Evolutionary conservation across 2,888 invertebrate species (phyloP), one percentile per base, ranked within the genome.

Genomic region (Heliconius charithonia): DNA sequence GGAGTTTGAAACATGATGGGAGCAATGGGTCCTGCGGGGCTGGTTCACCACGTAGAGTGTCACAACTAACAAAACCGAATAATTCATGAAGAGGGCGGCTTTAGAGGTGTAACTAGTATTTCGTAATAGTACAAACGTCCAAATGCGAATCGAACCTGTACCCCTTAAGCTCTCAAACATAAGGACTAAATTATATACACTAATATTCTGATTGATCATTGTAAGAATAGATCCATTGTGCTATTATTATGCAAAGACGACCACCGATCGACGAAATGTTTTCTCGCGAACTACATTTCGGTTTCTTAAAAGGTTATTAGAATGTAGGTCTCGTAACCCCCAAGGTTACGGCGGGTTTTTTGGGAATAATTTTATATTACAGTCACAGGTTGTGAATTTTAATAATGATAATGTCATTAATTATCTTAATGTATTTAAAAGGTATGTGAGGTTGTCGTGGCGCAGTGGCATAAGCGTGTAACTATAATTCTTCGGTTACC

Each of bases 231-330:
- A 83, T 82, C 87, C 86, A 93, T 92, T 93, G 93, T 93, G 86
- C 87, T 87, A 91, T 93, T 93, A 93, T 93, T 92, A 94, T 94
- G 93, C 93, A 92, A 94, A 93, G 85, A 88, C 87, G 87, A 86
- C 87, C 88, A 89, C 86, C 87, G 90, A 90, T 89, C 86, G 86
- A 87, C 86, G 86, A 90, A 91, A 90, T 90, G 88, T 89, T 89
- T 89, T 84, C 85, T 85, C 83, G 83, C 84, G 85, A 87, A 89
- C 90, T 85, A 89, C 89, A 90, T 90, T 91, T 90, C 87, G 88
- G 87, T 87, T 87, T 79, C 75, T 80, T 81, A 81, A 93, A 94
- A 94, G 93, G 93, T 93, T 91, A 93, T 90, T 90, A 88, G 92
- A 93, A 93, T 91, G 91, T 92, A 88, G 91, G 90, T 88, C 90